Evolutionary conservation across 2,888 invertebrate species (phyloP).

Genomic region (Epinotia bilunana): DNA sequence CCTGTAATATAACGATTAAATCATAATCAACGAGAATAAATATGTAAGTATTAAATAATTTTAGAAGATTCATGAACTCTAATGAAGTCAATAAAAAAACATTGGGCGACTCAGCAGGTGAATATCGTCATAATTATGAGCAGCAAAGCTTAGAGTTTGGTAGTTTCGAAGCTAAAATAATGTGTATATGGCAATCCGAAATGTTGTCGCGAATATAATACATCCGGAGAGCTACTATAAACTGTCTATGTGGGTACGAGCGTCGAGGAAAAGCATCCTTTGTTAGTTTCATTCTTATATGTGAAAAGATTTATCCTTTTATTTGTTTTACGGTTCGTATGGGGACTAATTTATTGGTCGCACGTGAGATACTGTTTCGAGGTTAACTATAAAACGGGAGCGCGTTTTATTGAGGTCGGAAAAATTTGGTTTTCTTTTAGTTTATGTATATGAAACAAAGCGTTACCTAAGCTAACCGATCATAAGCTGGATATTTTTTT

Average conservation of each 20-base stretch:
- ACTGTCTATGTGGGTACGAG: constrained; percentile 9
- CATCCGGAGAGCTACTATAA: constrained; percentile 26
- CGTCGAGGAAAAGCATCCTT: constrained; percentile 32
- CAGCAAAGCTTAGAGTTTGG: neutral
- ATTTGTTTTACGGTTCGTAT: constrained; percentile 24
- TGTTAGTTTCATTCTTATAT: constrained; percentile 38
- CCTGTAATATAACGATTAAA: too few relatives aligned
- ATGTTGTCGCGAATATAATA: constrained; percentile 29
- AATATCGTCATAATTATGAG: neutral
- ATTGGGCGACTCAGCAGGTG: neutral
- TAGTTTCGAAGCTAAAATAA: constrained; percentile 26
- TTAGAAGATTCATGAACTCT: neutral
- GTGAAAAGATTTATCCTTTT: constrained; percentile 34
- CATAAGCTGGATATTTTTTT: too few relatives aligned
- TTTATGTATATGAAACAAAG: too few relatives aligned
- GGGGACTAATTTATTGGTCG: constrained; percentile 20
- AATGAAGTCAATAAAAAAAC: too few relatives aligned
- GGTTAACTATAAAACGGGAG: neutral
- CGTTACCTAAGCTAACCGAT: too few relatives aligned
- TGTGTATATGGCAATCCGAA: neutral
- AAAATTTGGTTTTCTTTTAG: neutral
- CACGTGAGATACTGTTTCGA: neutral
- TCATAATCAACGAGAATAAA: too few relatives aligned
- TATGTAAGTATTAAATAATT: too few relatives aligned
- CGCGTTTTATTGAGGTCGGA: neutral